phyloP scores from a whole-genome alignment of 92 coral and sea anemone species.

The Parazoanthus darwini region DNA sequence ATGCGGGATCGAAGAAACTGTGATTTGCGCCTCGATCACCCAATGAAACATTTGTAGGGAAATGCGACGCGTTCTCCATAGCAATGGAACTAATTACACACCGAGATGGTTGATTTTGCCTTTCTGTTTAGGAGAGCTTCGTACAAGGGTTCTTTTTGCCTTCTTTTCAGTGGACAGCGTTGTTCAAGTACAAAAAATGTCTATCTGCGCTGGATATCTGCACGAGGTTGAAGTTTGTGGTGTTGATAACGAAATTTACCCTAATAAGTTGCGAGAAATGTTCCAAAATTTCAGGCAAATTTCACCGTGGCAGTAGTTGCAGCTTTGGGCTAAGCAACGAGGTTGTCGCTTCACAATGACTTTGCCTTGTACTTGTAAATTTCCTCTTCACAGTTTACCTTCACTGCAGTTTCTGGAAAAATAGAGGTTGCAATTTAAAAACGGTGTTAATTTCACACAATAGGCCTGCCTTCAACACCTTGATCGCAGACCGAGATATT shows the following conservation, averaged over 20 bases:
- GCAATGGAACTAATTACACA: neutral
- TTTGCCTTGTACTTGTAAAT: neutral
- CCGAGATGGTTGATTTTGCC: neutral
- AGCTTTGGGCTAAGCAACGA: too few relatives aligned
- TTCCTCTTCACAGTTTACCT: neutral
- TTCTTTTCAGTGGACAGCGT: neutral
- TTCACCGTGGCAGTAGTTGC: neutral
- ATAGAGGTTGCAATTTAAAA: neutral
- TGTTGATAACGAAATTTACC: neutral
- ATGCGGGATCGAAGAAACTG: constrained; percentile 54
- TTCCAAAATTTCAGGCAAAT: neutral
- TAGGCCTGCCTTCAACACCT: neutral
- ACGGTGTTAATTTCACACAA: constrained; percentile 2
- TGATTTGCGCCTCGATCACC: neutral
- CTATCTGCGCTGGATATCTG: neutral
- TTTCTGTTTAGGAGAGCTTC: too few relatives aligned
- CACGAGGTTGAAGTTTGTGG: neutral
- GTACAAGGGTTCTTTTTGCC: too few relatives aligned
- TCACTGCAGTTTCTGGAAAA: neutral
- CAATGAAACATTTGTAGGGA: neutral
- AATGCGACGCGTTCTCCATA: constrained; percentile 17
- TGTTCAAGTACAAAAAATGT: neutral
- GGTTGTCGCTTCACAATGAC: too few relatives aligned
- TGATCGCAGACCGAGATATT: constrained; percentile 2
- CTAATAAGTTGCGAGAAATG: neutral